phyloP scores from a whole-genome alignment of 1,140 invertebrate genomes.

The Orussus abietinus region DNA sequence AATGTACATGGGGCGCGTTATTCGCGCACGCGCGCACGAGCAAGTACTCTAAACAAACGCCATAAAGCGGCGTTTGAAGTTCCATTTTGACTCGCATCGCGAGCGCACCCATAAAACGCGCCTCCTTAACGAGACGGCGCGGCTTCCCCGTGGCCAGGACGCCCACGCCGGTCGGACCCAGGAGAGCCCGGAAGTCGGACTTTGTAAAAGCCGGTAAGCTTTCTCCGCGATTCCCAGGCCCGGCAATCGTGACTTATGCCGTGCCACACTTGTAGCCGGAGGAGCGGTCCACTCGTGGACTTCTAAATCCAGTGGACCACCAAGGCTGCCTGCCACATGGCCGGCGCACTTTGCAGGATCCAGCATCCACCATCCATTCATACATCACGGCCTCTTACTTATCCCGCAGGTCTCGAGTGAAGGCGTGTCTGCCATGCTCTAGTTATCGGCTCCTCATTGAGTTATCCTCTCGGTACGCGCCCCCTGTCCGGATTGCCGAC shows the following conservation, averaged over 20 bases:
- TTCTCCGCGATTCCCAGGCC: slow-evolving; percentile 16
- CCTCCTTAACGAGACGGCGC: no score
- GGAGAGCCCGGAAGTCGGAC: no score
- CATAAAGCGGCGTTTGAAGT: no score
- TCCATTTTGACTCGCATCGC: no score
- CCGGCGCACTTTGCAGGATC: slow-evolving; percentile 13
- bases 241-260: slow-evolving; percentile 17
- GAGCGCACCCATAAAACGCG: no score
- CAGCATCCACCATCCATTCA: no score
- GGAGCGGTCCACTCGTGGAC: slow-evolving; percentile 11
- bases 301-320: slow-evolving; percentile 25
- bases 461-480: background rate
- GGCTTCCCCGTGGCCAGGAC: no score
- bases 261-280: slow-evolving; percentile 7
- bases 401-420: slow-evolving; percentile 13
- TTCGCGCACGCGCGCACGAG: no score
- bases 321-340: slow-evolving; percentile 16
- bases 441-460: slow-evolving; percentile 16
- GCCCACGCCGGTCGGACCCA: no score
- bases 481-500: slow-evolving; percentile 1
- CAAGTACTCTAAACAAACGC: no score
- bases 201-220: no score
- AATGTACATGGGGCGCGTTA: no score
- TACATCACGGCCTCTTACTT: slow-evolving; percentile 4
- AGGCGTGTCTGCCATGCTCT: slow-evolving; percentile 15